Base-by-base conservation (phyloP, 2,888 invertebrate genomes). In the Lordiphosa andalusiaca region DNA sequence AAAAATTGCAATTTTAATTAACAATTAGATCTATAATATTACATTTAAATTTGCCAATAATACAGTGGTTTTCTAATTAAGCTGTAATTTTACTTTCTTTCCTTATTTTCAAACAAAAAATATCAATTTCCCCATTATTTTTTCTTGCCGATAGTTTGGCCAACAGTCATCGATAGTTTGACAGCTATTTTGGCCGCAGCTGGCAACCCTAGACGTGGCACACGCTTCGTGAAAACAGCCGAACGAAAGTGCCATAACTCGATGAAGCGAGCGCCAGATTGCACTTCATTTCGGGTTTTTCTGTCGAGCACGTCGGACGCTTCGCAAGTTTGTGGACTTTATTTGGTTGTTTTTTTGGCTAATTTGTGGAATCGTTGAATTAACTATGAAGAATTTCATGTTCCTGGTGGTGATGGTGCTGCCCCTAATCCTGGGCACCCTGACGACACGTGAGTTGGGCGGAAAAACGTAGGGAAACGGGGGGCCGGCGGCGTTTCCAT, bases 341-440 rank as follows among this genome's bases (percentile, higher is more conserved):
- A 30, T 30, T 30, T 9, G 12, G 41, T 37, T 62, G 46, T 50
- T 49, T 50, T 40, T 33, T 40, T 40, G 40, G 42, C 35, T 41
- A 30, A 53, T 44, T 36, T 56, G 56, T 63, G 50, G 55, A 52
- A 64, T 36, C 25, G 33, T 38, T 9, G 56, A 55, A 66, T 53
- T 46, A 40, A 74, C 69, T 41, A 95, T 95, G 95, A 94, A 92
- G 90, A 91, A 92, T 83, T 90, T 94, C 82, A 91, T 93, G 88
- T 89, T 95, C 80, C 88, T 93, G 47, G 86, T 92, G 66, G 86
- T 95, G 54, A 85, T 95, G 83, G 92, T 94, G 75, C 90, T 95
- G 68, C 95, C 95, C 75, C 93, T 94, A 33, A 91, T 94, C 42
- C 91, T 95, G 71, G 92, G 94, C 73, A 93, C 93, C 72, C 91